phyloP scores from a whole-genome alignment of 2,888 invertebrate species.

The Athrips mouffetella region DNA sequence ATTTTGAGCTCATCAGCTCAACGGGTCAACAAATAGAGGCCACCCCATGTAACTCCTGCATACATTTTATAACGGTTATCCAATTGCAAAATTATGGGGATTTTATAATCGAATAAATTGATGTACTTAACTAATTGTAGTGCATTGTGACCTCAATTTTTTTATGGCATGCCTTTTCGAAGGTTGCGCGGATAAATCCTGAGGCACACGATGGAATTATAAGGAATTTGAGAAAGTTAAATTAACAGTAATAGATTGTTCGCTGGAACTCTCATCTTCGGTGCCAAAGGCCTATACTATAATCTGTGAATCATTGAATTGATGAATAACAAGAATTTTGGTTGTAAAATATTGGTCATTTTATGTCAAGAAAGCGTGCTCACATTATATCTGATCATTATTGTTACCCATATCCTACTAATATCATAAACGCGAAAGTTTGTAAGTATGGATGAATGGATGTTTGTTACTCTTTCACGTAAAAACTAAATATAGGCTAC shows the following conservation, averaged over 20 bases:
- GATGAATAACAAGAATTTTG: background rate
- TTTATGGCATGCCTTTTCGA: conserved; percentile 36
- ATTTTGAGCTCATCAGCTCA: conserved; percentile 8
- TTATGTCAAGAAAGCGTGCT: too few relatives aligned
- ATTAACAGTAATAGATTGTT: background rate
- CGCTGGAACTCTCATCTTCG: background rate
- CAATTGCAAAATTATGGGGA: conserved; percentile 44
- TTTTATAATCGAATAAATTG: conserved; percentile 22
- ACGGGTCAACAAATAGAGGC: conserved; percentile 8
- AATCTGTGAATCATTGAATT: background rate
- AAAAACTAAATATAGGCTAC: too few relatives aligned
- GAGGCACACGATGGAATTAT: conserved; percentile 1
- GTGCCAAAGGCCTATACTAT: background rate
- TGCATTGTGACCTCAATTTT: conserved; percentile 38
- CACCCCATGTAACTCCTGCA: conserved; percentile 21
- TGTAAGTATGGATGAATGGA: too few relatives aligned
- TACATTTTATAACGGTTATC: conserved; percentile 31
- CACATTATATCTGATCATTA: too few relatives aligned
- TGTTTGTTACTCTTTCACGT: too few relatives aligned
- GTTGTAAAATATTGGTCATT: too few relatives aligned
- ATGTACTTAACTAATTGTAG: conserved; percentile 29
- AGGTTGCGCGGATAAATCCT: conserved; percentile 19
- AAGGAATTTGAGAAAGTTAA: conserved; percentile 3
- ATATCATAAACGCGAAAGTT: too few relatives aligned
- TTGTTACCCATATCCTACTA: too few relatives aligned